Evolutionary conservation across 2,797 vertebrate species (phyloP).

Genomic region (Thripadectes ignobilis): DNA sequence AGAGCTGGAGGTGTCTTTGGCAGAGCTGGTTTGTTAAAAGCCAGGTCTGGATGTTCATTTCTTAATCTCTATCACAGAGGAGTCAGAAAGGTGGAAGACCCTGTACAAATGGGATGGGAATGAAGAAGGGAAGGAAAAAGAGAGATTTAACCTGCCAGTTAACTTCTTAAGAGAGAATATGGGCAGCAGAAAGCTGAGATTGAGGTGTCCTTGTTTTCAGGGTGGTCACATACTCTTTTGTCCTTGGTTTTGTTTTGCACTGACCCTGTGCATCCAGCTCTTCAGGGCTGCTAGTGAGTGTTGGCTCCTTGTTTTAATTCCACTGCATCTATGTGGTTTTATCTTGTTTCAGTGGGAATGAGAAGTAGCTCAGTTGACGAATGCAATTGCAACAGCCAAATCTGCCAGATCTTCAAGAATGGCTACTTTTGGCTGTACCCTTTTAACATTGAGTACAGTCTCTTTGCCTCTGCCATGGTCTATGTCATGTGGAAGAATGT

Average conservation of each 20-base stretch:
- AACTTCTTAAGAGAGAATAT: neutral
- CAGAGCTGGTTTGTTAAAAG: neutral
- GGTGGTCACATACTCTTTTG: neutral
- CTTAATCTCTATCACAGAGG: neutral
- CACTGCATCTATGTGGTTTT: neutral
- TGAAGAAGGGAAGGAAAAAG: neutral
- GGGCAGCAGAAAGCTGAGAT: neutral
- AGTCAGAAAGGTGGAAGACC: neutral
- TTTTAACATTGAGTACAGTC: conserved; percentile 96
- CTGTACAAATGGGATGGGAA: neutral
- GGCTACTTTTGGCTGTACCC: conserved; percentile 94
- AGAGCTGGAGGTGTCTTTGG: neutral
- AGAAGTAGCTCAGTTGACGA: conserved; percentile 13
- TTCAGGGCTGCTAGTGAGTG: neutral
- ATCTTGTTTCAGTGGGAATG: conserved; percentile 65
- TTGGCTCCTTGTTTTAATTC: neutral
- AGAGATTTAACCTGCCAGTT: neutral
- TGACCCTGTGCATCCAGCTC: neutral
- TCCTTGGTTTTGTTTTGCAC: neutral
- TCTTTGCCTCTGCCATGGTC: conserved; percentile 93
- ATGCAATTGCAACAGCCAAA: conserved; percentile 80
- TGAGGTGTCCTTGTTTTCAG: neutral
- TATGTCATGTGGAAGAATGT: conserved; percentile 99
- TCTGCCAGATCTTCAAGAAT: conserved; percentile 85
- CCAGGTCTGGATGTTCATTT: neutral